Evolutionary conservation across 2,113 vertebrate species (phyloP), one percentile per base, ranked within the genome.

Genomic region (Cyanoramphus novaezelandiae): DNA sequence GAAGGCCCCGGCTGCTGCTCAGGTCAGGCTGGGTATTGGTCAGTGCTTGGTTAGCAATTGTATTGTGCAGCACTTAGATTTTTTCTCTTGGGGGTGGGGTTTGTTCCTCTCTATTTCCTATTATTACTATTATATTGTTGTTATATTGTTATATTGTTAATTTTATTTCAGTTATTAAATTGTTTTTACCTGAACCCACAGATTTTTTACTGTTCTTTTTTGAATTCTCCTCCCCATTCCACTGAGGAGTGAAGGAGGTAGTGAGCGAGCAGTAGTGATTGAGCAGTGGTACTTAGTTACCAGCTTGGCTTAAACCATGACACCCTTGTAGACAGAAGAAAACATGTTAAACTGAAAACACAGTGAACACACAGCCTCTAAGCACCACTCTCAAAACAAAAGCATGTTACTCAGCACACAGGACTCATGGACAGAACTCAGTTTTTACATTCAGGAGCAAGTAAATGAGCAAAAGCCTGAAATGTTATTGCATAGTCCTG

Each of bases 341-440:
- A 41, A 39, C 13, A 33, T 1, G 9, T 68, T 87, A 57, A 63
- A 71, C 46, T 52, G 47, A 47, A 63, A 71, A 52, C 16, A 3
- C 9, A 18, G 9, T 4, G 17, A 86, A 29, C n/a, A 43, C 7
- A 3, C 29, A 70, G 41, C 16, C 10, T 57, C 18, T 43, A 57
- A 52, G 57, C 3, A 2, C 19, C 50, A 46, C 27, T 60, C 64
- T 69, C 35, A 74, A 18, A 29, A 60, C 27, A 52, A 59, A 75
- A 68, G 0, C 29, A 17, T 7, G 4, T 31, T 59, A 31, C 16
- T 21, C 31, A 62, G 16, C 13, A 53, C 41, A 24, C 0, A 1
- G 37, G 17, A 44, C 44, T 83, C 33, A 11, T 12, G 17, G 17
- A 29, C 53, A 79, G 41, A 78, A 63, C 6, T 46, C 49, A 50